Base-by-base conservation (phyloP, 2,888 invertebrate genomes). In the Agrotis exclamationis region DNA sequence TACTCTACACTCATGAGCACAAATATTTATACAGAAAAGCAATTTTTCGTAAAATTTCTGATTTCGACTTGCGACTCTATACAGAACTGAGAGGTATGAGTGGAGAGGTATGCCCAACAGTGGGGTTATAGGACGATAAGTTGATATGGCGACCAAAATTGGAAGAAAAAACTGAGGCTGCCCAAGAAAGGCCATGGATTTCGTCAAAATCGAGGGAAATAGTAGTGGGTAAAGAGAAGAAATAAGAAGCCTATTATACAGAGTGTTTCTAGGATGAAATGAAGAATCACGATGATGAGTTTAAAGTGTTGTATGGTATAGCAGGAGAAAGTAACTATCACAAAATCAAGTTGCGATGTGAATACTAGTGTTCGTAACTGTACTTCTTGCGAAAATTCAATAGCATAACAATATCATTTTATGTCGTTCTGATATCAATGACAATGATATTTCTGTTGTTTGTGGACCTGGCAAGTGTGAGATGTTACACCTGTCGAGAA, bases 361-460 rank as follows among this genome's bases (percentile, higher is more conserved):
- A 24, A 4, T 24, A 14, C 51, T n/a, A 16, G 54, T 28, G 28
- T 7, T 28, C 18, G 18, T 11, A 11, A 54, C 22, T 58, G 58
- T 62, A 62, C 33, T 39, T 39, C n/a, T 50, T 24, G 56, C 28
- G 45, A 66, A 28, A 39, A 44, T 51, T 28, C 20, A 33, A 33
- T 33, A 33, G 22, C 9, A 63, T 45, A 28, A 50, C 73, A 73
- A 28, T 57, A 13, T 18, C 47, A 69, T 64, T 73, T 51, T 58
- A 73, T 44, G 64, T 57, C 39, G 28, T 24, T 58, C 24, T 54
- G 54, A 58, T 80, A 81, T 74, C 69, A 62, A 28, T 28, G 28
- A 47, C 66, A 57, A 70, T 64, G 45, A 24, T 64, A 80, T 69
- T 56, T 20, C 11, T 13, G n/a, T 65, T 63, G 56, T 65, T 68